phyloP scores from a whole-genome alignment of 2,797 vertebrate genomes.

The Acipenser ruthenus region DNA sequence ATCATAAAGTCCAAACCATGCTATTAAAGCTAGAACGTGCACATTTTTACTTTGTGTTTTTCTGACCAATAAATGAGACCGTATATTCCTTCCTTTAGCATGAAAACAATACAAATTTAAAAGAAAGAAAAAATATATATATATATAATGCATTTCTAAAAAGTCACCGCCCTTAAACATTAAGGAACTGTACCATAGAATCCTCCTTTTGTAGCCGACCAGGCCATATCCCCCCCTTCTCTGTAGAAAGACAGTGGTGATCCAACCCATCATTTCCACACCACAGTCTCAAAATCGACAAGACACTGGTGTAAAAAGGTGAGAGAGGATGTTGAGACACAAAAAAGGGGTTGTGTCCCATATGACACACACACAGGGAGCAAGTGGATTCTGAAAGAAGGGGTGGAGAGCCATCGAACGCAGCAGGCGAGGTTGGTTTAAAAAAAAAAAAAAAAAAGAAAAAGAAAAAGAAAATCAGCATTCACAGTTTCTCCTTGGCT shows the following conservation, averaged over 20 bases:
- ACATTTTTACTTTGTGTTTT: conserved; percentile 70
- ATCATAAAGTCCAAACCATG: conserved; percentile 69
- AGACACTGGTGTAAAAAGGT: conserved; percentile 43
- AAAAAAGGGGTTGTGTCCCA: conserved; percentile 36
- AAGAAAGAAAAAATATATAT: conserved; percentile 59
- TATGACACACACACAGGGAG: conserved; percentile 12
- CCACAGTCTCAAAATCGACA: conserved; percentile 38
- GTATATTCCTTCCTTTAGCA: conserved; percentile 71
- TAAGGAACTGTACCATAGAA: conserved; percentile 84
- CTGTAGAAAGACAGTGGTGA: conserved; percentile 52
- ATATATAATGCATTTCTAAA: conserved; percentile 76
- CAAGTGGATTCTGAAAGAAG: conserved; percentile 37
- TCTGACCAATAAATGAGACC: conserved; percentile 71
- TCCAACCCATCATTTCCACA: conserved; percentile 38
- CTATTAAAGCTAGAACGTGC: conserved; percentile 80
- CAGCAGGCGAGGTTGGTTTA: conserved; percentile 37
- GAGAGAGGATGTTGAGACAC: conserved; percentile 38
- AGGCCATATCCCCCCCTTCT: conserved; percentile 53
- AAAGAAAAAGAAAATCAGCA: conserved; percentile 9
- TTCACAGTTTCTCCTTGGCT: conserved; percentile 95
- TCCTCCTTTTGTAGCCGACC: conserved; percentile 71
- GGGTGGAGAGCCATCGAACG: conserved; percentile 41
- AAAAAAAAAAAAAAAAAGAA: conserved; percentile 41
- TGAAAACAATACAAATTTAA: conserved; percentile 52
- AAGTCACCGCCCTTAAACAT: conserved; percentile 95